These are phyloP conservation scores for Macrosoma leucophasiata DNA, from an alignment of 2,888 invertebrate genomes.

Conservation along the genomic window DNA sequence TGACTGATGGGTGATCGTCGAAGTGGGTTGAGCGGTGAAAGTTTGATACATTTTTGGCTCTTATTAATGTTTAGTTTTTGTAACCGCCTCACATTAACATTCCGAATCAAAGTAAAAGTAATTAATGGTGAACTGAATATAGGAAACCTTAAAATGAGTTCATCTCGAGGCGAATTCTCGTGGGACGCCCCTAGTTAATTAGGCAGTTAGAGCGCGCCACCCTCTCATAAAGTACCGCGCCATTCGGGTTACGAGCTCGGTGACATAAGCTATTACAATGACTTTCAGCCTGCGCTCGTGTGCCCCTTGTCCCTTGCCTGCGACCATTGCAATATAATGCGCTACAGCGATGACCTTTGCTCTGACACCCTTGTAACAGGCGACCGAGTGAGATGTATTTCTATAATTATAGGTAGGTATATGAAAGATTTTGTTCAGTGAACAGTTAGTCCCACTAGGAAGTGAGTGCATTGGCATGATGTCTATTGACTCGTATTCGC, in stretches of 20 bases:
- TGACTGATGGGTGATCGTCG: no score
- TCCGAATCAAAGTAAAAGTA: no score
- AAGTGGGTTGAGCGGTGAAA: no score
- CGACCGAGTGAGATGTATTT: constrained; percentile 25
- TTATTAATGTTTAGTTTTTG: no score
- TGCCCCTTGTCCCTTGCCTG: constrained; percentile 43
- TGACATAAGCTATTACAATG: constrained; percentile 50
- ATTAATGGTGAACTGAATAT: no score
- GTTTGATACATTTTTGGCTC: no score
- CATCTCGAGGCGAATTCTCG: neutral
- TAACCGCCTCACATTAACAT: no score
- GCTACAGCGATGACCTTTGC: constrained; percentile 55
- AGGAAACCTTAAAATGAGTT: no score
- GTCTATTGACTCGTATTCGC: constrained; percentile 62
- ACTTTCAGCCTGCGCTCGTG: constrained; percentile 52
- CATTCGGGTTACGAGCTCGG: constrained; percentile 33
- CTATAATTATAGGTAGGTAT: constrained; percentile 28
- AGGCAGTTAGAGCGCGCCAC: constrained; percentile 18
- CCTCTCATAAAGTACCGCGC: constrained; percentile 27
- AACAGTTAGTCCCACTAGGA: constrained; percentile 52
- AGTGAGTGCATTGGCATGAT: constrained; percentile 50
- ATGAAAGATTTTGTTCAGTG: constrained; percentile 34
- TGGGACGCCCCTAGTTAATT: constrained; percentile 15
- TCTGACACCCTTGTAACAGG: constrained; percentile 31
- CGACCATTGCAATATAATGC: constrained; percentile 39